A percentile compares a stretch with the other conserved stretches of the same genome.
Evolutionary conservation across 1,140 invertebrate species (phyloP).

Genomic region (Neodiprion pinetum): DNA sequence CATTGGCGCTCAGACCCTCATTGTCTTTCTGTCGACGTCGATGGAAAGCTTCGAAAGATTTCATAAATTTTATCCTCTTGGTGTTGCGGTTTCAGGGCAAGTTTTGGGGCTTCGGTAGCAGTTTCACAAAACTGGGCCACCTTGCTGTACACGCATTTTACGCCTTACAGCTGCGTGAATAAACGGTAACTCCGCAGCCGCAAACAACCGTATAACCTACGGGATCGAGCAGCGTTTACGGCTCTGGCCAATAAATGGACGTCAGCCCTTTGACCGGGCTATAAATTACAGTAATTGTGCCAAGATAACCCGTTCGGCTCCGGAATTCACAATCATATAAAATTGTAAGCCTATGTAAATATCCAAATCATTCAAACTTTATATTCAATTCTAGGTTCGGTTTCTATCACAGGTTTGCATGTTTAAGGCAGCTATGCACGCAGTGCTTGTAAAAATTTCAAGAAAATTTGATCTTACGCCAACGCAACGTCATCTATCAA

Average conservation of each 20-base stretch:
- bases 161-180: background rate
- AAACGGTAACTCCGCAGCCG: slow-evolving; percentile 1
- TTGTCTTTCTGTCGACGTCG: background rate
- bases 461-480: too few relatives aligned
- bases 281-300: background rate
- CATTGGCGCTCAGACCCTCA: background rate
- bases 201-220: background rate
- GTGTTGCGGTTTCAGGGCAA: background rate
- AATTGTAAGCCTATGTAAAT: too few relatives aligned
- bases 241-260: background rate
- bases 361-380: too few relatives aligned
- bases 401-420: too few relatives aligned
- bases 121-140: background rate
- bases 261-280: background rate
- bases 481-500: too few relatives aligned
- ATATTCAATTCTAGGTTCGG: too few relatives aligned
- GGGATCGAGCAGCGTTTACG: background rate
- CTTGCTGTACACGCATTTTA: background rate
- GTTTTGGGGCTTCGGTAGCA: background rate
- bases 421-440: too few relatives aligned
- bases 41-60: background rate
- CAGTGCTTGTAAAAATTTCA: too few relatives aligned
- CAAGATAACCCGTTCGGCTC: too few relatives aligned
- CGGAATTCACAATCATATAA: too few relatives aligned
- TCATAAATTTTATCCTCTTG: background rate